Evolutionary conservation across 2,797 vertebrate genomes (phyloP), one percentile per base, ranked within the genome.

Genomic region (Artibeus jamaicensis): DNA sequence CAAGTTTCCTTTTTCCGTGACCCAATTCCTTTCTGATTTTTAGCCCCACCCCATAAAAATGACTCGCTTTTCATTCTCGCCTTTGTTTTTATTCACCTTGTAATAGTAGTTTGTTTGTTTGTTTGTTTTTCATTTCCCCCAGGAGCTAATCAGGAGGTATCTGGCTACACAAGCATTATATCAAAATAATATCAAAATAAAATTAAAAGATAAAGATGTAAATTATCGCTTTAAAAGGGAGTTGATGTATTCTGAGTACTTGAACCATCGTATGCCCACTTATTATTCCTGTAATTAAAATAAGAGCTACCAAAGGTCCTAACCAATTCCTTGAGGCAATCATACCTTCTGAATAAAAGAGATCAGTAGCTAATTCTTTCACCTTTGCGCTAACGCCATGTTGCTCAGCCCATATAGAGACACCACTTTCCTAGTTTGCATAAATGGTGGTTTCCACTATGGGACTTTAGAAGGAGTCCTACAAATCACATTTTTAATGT

Each of bases 161-260:
- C 22, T 62, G 22, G 24, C 18, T 93, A 46, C 32, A 87, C 32
- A 85, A 94, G 62, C 50, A 84, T 32, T 67, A 9, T 62, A 79
- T 86, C 71, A 90, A 91, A 71, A 21, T 90, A 94, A 9, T 62
- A 79, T 86, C 71, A 90, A 91, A 71, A 21, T 90, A 94, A 46
- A 96, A 70, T 89, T 86, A 55, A 85, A 86, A 81, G n/a, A 93
- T 86, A 92, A 81, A 73, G 59, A 86, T 77, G 11, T 71, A 95
- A 95, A 86, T 83, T 76, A 22, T 39, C 87, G 0, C 46, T 93
- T 91, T 15, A 67, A 70, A 89, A 86, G 76, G 7, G 3, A 3
- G 65, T 85, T 10, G 65, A 32, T 71, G 2, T 71, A 70, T 73
- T 96, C 70, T 39, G 11, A 81, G n/a, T 19, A 7, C 26, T 3